Percentiles rank a stretch among this genome's conserved stretches.
phyloP scores from a whole-genome alignment of 2,797 vertebrate species.

The Parauchenoglanis punctatus region DNA sequence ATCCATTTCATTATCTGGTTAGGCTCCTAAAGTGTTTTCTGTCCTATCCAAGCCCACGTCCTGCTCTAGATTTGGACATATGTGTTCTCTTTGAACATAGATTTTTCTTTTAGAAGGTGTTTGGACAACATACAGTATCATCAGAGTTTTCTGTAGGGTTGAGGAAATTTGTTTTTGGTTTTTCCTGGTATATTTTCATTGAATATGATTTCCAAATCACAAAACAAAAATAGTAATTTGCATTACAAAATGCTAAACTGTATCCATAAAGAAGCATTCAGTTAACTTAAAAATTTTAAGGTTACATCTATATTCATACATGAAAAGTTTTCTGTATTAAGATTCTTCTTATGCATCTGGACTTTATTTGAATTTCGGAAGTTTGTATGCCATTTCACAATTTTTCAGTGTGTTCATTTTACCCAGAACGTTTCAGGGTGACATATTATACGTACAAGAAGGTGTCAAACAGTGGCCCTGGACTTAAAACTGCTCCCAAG shows the following conservation, averaged over 20 bases:
- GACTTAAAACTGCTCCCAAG: not conserved
- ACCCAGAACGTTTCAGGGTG: not conserved
- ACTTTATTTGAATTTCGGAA: not conserved
- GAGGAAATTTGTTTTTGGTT: not conserved
- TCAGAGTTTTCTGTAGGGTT: not conserved
- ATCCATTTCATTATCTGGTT: not conserved
- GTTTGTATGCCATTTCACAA: not conserved
- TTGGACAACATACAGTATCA: not conserved
- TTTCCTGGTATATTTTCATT: not conserved
- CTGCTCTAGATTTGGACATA: not conserved
- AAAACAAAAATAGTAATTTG: no score
- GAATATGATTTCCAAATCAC: no score
- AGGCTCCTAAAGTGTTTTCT: not conserved
- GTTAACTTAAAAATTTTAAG: not conserved
- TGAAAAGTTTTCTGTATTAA: not conserved
- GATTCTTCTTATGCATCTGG: not conserved
- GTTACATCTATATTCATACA: not conserved
- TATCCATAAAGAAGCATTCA: not conserved
- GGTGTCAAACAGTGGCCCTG: not conserved
- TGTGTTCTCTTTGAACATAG: not conserved
- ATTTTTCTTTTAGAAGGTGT: not conserved
- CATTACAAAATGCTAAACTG: no score
- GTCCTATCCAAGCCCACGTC: not conserved
- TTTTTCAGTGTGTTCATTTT: not conserved
- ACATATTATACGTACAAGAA: not conserved